These are phyloP conservation scores for Prosapia bicincta DNA, from an alignment of 2,888 invertebrate genomes.

Conservation along the genomic window DNA sequence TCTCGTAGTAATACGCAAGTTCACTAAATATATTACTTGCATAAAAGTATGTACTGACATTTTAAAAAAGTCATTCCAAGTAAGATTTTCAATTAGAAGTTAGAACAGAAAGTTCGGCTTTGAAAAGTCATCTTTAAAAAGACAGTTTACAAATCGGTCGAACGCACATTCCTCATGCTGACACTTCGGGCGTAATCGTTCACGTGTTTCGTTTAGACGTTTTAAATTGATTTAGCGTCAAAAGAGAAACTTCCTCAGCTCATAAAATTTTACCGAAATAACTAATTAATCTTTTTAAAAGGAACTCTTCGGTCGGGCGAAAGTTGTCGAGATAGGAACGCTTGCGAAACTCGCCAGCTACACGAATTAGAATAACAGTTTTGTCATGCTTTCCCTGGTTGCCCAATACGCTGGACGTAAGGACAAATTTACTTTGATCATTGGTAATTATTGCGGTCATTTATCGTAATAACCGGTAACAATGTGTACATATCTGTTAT, in stretches of 20 bases:
- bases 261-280: background rate
- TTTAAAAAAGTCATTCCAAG: background rate
- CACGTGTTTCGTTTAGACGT: background rate
- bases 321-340: background rate
- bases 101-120: background rate
- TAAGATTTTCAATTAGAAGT: background rate
- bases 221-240: background rate
- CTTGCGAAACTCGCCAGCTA: no score
- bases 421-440: no score
- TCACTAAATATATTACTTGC: no score
- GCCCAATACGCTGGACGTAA: no score
- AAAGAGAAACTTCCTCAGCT: background rate
- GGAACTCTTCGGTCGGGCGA: background rate
- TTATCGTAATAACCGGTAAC: no score
- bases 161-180: background rate
- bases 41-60: no score
- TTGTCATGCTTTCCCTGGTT: no score
- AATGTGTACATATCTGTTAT: no score
- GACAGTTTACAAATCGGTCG: background rate
- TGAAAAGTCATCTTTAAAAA: background rate
- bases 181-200: background rate
- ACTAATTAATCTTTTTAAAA: background rate
- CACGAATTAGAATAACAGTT: no score
- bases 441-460: no score
- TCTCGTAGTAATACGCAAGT: no score